These are phyloP conservation scores for Ailurus styani DNA, from an alignment of 2,113 vertebrate genomes.

Conservation along the genomic window DNA sequence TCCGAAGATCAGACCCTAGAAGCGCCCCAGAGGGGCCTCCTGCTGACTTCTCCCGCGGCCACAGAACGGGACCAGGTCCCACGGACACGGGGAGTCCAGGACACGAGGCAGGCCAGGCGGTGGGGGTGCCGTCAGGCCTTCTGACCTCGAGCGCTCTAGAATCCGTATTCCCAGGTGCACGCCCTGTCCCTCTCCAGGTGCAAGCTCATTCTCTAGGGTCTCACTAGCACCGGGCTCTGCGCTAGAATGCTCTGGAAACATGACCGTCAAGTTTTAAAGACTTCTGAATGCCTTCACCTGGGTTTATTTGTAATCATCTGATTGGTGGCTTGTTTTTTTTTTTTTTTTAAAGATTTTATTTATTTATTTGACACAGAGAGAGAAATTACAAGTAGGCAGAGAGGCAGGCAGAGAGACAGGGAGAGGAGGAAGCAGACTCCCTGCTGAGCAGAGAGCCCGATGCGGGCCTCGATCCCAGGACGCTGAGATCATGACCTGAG, in stretches of 20 bases:
- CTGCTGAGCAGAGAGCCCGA: too few species aligned
- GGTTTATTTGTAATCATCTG: not conserved
- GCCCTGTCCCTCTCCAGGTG: not conserved
- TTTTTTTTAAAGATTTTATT: too few species aligned
- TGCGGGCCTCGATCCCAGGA: too few species aligned
- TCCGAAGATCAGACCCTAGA: not conserved
- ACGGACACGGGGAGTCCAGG: fast-evolving
- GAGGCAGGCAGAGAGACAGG: too few species aligned
- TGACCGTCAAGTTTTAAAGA: not conserved
- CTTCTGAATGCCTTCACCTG: not conserved
- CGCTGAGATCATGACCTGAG: too few species aligned
- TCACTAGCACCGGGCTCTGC: not conserved
- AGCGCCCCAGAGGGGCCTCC: not conserved
- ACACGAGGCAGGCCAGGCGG: not conserved
- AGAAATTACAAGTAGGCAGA: too few species aligned
- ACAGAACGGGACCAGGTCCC: not conserved
- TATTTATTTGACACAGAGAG: too few species aligned
- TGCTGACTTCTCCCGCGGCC: too few species aligned
- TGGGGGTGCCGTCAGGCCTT: fast-evolving
- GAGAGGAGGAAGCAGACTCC: too few species aligned
- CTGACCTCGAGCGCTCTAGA: too few species aligned
- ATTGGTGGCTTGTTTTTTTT: fast-evolving
- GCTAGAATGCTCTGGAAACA: not conserved
- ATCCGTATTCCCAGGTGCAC: not conserved
- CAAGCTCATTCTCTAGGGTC: not conserved